Evolutionary conservation across 2,797 vertebrate genomes (phyloP).

Genomic region (Pachyuromys duprasi): DNA sequence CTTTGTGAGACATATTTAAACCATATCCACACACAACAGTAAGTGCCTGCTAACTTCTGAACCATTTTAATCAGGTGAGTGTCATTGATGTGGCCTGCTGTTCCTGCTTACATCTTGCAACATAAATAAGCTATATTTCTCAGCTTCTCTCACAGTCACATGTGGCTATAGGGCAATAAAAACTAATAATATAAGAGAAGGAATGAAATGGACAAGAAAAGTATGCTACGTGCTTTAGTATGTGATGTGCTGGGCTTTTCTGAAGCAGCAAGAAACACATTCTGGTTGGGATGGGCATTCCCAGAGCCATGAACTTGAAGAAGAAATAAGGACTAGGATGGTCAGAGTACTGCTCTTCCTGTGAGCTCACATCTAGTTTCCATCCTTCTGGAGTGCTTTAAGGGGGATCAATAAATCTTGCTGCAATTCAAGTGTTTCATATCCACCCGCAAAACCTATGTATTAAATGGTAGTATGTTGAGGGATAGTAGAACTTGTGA

Average conservation of each 20-base stretch:
- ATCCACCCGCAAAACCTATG: background rate
- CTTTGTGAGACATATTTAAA: background rate
- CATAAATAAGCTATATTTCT: background rate
- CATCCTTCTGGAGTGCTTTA: background rate
- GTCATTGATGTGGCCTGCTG: background rate
- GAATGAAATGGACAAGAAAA: background rate
- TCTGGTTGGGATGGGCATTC: background rate
- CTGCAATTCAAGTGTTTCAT: background rate
- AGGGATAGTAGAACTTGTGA: background rate
- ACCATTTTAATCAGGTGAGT: rapidly evolving
- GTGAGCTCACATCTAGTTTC: background rate
- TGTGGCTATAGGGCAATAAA: background rate
- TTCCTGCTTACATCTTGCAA: background rate
- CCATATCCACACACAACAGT: background rate
- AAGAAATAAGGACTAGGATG: background rate
- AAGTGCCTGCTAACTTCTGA: background rate
- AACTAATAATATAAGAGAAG: background rate
- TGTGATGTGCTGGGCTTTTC: background rate
- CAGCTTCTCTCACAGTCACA: background rate
- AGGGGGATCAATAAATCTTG: background rate
- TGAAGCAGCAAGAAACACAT: background rate
- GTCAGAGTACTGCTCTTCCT: background rate
- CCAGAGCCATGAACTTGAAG: background rate
- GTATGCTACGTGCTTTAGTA: background rate
- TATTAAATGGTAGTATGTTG: background rate